These are phyloP conservation scores for Siniperca scherzeri DNA, from an alignment of 2,797 vertebrate genomes.

Conservation along the genomic window DNA sequence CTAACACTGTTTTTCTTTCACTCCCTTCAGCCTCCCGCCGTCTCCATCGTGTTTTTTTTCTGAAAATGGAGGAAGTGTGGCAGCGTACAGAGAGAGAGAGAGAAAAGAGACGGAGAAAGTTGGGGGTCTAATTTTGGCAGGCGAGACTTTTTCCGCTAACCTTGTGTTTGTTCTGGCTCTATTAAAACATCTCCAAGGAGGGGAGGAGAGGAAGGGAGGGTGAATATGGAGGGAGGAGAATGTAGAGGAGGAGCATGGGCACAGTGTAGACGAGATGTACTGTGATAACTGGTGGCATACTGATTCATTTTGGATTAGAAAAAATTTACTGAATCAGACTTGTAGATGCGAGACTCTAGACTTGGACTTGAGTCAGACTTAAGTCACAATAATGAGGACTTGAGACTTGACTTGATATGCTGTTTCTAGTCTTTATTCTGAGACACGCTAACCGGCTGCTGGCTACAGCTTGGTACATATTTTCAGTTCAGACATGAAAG, in stretches of 20 bases:
- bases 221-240: conserved; percentile 58
- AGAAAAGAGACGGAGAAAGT: conserved; percentile 55
- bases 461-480: background rate
- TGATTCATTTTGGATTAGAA: conserved; percentile 56
- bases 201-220: conserved; percentile 63
- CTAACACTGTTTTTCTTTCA: conserved; percentile 79
- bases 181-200: conserved; percentile 85
- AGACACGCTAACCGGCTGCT: background rate
- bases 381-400: background rate
- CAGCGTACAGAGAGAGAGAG: conserved; percentile 34
- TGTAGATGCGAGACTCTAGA: background rate
- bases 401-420: background rate
- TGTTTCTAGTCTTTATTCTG: conserved; percentile 4
- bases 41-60: conserved; percentile 36
- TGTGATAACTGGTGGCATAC: conserved; percentile 69
- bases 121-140: conserved; percentile 81
- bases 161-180: conserved; percentile 86
- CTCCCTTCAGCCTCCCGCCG: conserved; percentile 53
- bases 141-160: conserved; percentile 82
- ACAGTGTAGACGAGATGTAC: conserved; percentile 57
- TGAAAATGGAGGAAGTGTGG: conserved; percentile 59
- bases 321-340: background rate
- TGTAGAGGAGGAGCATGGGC: conserved; percentile 51
- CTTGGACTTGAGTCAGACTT: background rate
- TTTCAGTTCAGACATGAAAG: background rate